A percentile compares a stretch with the other conserved stretches of the same genome.
Conservation (phyloP, 37 sponge, comb jelly and placozoan genomes). For the Oscarella lobularis region DNA sequence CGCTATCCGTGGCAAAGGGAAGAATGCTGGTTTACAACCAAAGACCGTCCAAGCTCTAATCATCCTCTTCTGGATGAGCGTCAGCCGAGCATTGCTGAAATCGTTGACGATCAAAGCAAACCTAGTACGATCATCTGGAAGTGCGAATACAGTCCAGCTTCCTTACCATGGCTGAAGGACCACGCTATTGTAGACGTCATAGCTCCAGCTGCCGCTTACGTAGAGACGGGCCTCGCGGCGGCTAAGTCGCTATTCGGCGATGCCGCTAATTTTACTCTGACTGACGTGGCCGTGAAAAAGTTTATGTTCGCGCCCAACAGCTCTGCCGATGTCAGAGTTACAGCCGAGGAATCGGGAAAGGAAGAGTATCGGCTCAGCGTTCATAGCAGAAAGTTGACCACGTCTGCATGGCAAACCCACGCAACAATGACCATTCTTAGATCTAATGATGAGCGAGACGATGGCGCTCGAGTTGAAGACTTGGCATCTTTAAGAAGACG, state of each 20-base stretch:
- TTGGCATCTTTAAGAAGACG: no score
- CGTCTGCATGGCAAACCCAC: no score
- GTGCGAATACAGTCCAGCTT: neutral
- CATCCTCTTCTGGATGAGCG: neutral
- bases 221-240: neutral
- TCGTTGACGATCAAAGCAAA: neutral
- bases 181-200: neutral
- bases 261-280: neutral
- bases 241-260: neutral
- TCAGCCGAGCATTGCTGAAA: neutral
- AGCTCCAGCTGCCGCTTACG: neutral
- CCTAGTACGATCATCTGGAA: neutral
- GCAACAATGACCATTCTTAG: no score
- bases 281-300: neutral
- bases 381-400: no score
- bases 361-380: no score
- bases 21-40: neutral
- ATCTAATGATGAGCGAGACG: no score
- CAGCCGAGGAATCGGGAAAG: no score
- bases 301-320: neutral
- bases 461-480: no score
- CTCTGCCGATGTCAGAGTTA: neutral
- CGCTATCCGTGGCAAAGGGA: neutral
- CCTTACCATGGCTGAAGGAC: neutral
- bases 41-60: neutral